Evolutionary conservation across 1,140 invertebrate species (phyloP).

Genomic region (Aphelinus certus): DNA sequence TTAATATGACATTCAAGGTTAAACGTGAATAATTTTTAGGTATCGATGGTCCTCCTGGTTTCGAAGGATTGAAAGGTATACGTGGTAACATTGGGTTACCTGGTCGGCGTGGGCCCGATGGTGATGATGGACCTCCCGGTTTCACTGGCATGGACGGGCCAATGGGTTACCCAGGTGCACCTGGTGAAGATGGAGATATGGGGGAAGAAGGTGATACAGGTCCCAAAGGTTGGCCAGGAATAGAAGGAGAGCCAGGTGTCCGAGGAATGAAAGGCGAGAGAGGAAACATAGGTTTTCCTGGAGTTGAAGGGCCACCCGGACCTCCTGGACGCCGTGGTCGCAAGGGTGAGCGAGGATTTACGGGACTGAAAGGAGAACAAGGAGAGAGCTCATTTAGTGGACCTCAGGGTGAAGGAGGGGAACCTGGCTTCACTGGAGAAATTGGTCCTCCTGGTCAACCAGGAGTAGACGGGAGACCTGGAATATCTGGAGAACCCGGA

Average conservation of each 20-base stretch:
- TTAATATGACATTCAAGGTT: not conserved
- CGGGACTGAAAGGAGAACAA: constrained; percentile 58
- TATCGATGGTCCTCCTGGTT: constrained; percentile 38
- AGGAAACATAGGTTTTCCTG: constrained; percentile 66
- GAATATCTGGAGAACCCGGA: constrained; percentile 67
- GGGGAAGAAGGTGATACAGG: constrained; percentile 68
- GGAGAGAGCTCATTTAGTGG: constrained; percentile 71
- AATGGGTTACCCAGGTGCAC: constrained; percentile 67
- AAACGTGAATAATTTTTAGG: constrained; percentile 30
- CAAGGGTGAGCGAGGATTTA: constrained; percentile 59
- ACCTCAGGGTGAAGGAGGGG: constrained; percentile 73
- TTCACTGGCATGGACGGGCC: constrained; percentile 63
- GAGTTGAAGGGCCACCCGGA: constrained; percentile 64
- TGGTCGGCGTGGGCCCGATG: constrained; percentile 27
- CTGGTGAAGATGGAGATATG: constrained; percentile 68
- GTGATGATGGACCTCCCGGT: constrained; percentile 56
- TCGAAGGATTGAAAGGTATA: constrained; percentile 29
- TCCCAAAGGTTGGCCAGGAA: constrained; percentile 61
- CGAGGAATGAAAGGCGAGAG: constrained; percentile 69
- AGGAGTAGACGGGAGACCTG: constrained; percentile 64
- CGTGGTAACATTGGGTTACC: constrained; percentile 22
- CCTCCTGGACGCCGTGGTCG: constrained; percentile 60
- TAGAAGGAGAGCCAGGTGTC: constrained; percentile 65
- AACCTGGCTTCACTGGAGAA: constrained; percentile 63
- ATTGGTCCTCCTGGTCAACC: constrained; percentile 65